Percentiles rank a stretch among this genome's conserved stretches.
Conservation (phyloP, 2,113 vertebrate genomes). For the Epinephelus lanceolatus region DNA sequence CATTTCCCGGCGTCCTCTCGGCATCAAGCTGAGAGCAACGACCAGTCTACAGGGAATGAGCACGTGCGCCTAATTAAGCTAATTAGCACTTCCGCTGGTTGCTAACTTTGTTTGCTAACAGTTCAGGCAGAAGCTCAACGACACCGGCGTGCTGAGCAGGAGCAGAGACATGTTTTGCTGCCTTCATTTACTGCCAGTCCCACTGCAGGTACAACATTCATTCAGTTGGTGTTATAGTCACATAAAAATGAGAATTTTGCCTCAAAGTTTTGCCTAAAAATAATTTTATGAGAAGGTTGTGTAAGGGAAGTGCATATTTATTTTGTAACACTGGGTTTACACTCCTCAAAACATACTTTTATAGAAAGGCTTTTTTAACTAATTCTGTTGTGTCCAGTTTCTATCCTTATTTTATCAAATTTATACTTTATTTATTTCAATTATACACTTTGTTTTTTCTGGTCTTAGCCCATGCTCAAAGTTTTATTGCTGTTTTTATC, state of each 20-base stretch:
- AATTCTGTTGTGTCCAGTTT: too few species aligned
- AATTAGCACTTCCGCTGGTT: neutral
- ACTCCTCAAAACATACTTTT: too few species aligned
- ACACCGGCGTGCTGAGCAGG: neutral
- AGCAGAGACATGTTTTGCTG: constrained; percentile 73
- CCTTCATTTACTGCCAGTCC: constrained; percentile 54
- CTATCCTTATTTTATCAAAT: too few species aligned
- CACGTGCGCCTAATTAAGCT: constrained; percentile 35
- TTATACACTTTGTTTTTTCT: too few species aligned
- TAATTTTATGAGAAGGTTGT: too few species aligned
- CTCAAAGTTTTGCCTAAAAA: too few species aligned
- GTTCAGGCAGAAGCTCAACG: fast-evolving
- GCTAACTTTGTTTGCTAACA: neutral
- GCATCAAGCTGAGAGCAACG: neutral
- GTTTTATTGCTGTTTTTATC: too few species aligned
- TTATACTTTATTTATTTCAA: too few species aligned
- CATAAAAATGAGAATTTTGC: neutral
- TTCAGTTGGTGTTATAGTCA: neutral
- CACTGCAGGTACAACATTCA: constrained; percentile 70
- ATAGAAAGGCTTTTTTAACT: too few species aligned
- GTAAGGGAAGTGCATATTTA: too few species aligned
- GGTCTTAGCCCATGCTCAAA: too few species aligned
- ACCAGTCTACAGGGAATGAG: neutral
- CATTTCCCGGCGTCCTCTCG: neutral
- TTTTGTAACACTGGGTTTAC: too few species aligned